Evolutionary conservation across 2,113 vertebrate species (phyloP), one percentile per base, ranked within the genome.

Genomic region (Muscicapa adusta): DNA sequence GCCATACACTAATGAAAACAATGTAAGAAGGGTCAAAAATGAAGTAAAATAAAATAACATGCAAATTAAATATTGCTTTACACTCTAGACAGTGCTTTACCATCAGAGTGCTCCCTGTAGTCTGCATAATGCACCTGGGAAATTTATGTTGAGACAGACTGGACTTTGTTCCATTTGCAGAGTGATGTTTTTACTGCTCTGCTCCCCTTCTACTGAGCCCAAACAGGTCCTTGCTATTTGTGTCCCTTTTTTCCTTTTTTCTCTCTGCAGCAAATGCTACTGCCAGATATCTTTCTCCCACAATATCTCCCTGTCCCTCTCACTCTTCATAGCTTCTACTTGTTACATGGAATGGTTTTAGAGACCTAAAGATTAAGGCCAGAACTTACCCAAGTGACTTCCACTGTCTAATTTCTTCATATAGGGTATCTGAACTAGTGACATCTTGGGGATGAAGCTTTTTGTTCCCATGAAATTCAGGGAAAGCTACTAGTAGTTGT

Each of bases 251-350:
- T 45, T 28, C 4, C 43, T 28, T 81, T 40, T 56, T 82, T 68
- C 70, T 47, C 68, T 90, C 61, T 51, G 26, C 45, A 89, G 67
- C 36, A 92, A 88, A 93, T 89, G 58, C 54, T 70, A 75, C 58
- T 93, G 76, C 70, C 88, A 96, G 75, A 36, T 74, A 63, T 85
- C 23, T 82, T 73, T 93, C 71, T 95, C 78, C 82, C 89, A 95
- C 9, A 2, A 63, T 94, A 90, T 74, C 56, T 80, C n/a, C 43
- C 63, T 34, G 31, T 89, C 28, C 34, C 31, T 82, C 73, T 94
- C 81, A 87, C 73, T 93, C 81, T 91, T 87, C 76, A 54, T 94
- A 89, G 94, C 70, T 54, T 79, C 63, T 57, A 12, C 25, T 78
- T 89, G 54, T 91, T 79, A 56, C n/a, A 71, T 74, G 63, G 88